phyloP scores from a whole-genome alignment of 2,113 vertebrate species.

The Odontesthes bonariensis region DNA sequence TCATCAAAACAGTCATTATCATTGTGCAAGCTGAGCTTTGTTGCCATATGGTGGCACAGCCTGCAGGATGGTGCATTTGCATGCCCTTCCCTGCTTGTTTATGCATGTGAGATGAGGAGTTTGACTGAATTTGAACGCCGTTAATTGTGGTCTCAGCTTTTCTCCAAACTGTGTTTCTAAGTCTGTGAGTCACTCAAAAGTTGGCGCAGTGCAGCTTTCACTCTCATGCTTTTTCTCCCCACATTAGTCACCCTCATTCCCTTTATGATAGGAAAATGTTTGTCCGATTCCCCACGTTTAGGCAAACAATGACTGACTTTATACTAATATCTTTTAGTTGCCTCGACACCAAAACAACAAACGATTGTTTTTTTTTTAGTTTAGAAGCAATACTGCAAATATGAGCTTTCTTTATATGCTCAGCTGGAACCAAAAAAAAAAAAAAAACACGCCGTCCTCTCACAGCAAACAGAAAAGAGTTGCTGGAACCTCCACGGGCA shows the following conservation, averaged over 20 bases:
- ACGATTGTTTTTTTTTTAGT: conserved; percentile 9
- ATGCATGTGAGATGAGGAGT: conserved; percentile 26
- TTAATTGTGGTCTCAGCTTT: conserved; percentile 32
- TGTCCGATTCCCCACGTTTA: conserved; percentile 3
- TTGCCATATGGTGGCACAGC: conserved; percentile 51
- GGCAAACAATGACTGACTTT: conserved; percentile 21
- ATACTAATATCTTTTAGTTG: conserved; percentile 2
- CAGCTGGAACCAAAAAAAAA: conserved; percentile 29
- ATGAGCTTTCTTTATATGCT: background rate
- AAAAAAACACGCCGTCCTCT: conserved; percentile 27
- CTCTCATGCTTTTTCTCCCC: conserved; percentile 37
- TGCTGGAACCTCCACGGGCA: conserved; percentile 18
- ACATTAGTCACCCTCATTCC: conserved; percentile 59
- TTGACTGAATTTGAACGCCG: conserved; percentile 32
- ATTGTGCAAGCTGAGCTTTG: conserved; percentile 20
- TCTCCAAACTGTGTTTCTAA: background rate
- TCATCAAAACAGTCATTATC: conserved; percentile 43
- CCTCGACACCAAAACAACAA: background rate
- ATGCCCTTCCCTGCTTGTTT: conserved; percentile 45
- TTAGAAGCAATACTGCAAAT: conserved; percentile 12
- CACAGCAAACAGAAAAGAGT: conserved; percentile 32
- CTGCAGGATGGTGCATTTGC: conserved; percentile 48
- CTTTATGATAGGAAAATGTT: conserved; percentile 47
- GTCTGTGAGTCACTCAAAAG: conserved; percentile 37
- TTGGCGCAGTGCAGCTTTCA: conserved; percentile 28